A percentile compares a stretch with the other conserved stretches of the same genome.
phyloP scores from a whole-genome alignment of 2,797 vertebrate genomes.

The Tokudaia tokunoshimensis region DNA sequence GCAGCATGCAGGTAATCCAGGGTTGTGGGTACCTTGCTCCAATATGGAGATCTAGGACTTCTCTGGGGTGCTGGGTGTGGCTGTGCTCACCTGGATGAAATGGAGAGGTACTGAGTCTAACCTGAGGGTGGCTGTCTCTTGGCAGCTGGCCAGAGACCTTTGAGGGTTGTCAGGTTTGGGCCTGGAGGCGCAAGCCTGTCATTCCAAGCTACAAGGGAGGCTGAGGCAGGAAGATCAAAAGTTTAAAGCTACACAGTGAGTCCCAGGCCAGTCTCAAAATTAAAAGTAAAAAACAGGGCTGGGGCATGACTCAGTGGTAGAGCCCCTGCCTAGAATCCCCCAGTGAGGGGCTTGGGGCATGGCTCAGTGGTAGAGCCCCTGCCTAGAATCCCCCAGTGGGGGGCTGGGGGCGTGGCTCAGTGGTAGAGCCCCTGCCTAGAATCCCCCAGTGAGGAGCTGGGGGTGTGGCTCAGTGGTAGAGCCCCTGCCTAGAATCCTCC shows the following conservation, averaged over 20 bases:
- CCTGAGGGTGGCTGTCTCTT: neutral
- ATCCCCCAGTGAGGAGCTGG: neutral
- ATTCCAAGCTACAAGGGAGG: neutral
- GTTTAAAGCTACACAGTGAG: neutral
- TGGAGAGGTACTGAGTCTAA: neutral
- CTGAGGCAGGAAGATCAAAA: neutral
- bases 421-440: neutral
- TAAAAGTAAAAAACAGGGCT: neutral
- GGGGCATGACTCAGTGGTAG: neutral
- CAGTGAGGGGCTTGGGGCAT: neutral
- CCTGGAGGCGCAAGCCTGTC: neutral
- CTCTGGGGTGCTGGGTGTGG: neutral
- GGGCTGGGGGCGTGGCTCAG: neutral
- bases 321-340: neutral
- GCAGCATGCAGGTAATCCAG: neutral
- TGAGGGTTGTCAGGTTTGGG: neutral
- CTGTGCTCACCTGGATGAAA: neutral
- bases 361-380: neutral
- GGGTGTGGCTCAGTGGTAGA: neutral
- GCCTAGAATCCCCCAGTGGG: neutral
- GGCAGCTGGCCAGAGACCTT: neutral
- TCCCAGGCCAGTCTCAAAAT: neutral
- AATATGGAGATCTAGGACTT: fast-evolving
- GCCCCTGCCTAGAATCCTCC: neutral
- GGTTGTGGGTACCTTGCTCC: neutral